Evolutionary conservation across 53 echinoderm and acorn worm species (phyloP).

Genomic region (Temnopleurus reevesii): DNA sequence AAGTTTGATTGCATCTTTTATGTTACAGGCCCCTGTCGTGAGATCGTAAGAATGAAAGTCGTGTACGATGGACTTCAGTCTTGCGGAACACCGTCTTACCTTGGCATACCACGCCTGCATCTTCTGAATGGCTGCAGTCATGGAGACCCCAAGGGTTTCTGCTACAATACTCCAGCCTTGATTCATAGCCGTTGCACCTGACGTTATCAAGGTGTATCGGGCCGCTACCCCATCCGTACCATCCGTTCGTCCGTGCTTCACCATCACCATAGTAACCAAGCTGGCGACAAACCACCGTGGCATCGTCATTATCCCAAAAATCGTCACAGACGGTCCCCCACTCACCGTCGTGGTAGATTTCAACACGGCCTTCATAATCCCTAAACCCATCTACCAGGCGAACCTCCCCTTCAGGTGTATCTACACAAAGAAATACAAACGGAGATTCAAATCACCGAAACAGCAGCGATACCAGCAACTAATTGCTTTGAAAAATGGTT

Average conservation of each 20-base stretch:
- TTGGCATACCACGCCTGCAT: no score
- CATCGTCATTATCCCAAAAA: neutral
- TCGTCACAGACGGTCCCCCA: neutral
- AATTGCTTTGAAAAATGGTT: no score
- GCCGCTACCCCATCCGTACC: neutral
- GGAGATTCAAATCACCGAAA: no score
- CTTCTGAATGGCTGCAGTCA: no score
- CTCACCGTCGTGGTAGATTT: neutral
- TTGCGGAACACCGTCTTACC: no score
- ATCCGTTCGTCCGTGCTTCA: neutral
- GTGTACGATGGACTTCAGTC: no score
- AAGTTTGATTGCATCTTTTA: no score
- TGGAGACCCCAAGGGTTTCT: no score
- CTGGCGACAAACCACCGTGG: constrained; percentile 1
- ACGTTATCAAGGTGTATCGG: neutral
- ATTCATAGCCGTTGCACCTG: neutral
- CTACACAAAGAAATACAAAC: neutral
- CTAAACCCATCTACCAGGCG: neutral
- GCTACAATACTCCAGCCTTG: neutral
- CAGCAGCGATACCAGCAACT: no score
- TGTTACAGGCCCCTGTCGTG: no score
- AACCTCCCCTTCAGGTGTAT: neutral
- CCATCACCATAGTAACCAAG: neutral
- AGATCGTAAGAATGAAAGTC: no score
- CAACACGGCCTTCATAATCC: neutral